Conservation (phyloP, 2,888 invertebrate genomes). For the Andrena chrysosceles region DNA sequence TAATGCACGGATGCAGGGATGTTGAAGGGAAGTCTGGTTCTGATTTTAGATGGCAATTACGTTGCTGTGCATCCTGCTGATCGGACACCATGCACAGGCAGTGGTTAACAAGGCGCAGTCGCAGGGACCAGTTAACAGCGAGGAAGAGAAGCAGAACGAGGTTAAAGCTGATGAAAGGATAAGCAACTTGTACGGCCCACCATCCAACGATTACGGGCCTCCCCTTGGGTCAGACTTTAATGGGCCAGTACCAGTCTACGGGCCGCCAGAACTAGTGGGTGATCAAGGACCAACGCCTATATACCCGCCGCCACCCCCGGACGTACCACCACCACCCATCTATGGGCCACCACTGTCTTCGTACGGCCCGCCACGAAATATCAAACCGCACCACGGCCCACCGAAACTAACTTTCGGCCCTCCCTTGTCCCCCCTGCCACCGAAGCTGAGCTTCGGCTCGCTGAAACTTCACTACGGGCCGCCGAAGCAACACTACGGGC, state of each 20-base stretch:
- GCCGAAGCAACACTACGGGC: constrained; percentile 77
- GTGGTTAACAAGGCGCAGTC: constrained; percentile 78
- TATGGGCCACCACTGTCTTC: constrained; percentile 71
- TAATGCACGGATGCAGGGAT: background rate
- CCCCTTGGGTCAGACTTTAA: constrained; percentile 71
- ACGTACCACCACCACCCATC: constrained; percentile 82
- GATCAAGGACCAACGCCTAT: constrained; percentile 81
- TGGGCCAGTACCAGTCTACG: constrained; percentile 84
- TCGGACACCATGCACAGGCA: constrained; percentile 72
- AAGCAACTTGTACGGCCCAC: constrained; percentile 75
- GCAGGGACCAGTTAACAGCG: constrained; percentile 51
- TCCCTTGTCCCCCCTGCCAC: constrained; percentile 61
- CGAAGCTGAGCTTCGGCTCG: constrained; percentile 78
- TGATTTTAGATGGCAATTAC: constrained; percentile 79
- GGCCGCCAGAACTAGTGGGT: constrained; percentile 83
- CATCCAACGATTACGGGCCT: constrained; percentile 75
- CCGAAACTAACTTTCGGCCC: constrained; percentile 83
- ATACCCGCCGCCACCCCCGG: constrained; percentile 86
- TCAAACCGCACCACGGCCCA: constrained; percentile 84
- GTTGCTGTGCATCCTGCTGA: constrained; percentile 74
- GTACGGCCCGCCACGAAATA: constrained; percentile 80
- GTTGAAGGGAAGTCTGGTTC: constrained; percentile 35
- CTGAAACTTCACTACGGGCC: constrained; percentile 84
- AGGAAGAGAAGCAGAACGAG: constrained; percentile 72
- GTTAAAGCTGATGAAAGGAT: constrained; percentile 80